Evolutionary conservation across 2,113 vertebrate genomes (phyloP).

Genomic region (Speoplatyrhinus poulsoni): DNA sequence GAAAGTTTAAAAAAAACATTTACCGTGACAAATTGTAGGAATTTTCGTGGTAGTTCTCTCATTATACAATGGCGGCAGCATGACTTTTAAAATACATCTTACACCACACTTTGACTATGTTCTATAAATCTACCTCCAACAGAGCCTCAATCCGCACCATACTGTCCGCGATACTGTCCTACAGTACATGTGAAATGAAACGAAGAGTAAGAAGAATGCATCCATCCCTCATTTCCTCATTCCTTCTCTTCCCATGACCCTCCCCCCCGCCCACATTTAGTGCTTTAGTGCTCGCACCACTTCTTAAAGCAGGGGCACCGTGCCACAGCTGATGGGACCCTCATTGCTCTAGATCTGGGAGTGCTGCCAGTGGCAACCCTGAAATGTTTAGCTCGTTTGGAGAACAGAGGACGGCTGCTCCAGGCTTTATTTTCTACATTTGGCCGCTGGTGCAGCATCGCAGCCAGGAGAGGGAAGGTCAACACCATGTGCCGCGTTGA

Average conservation of each 20-base stretch:
- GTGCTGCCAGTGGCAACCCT: constrained; percentile 44
- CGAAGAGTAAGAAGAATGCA: constrained; percentile 20
- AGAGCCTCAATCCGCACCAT: neutral
- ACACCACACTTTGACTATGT: neutral
- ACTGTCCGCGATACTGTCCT: neutral
- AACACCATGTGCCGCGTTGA: neutral
- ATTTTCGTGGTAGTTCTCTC: neutral
- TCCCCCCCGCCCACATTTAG: neutral
- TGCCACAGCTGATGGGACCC: constrained; percentile 46
- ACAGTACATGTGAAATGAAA: constrained; percentile 15
- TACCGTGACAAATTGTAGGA: too few relatives aligned
- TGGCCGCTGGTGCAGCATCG: too few relatives aligned
- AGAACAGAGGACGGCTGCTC: constrained; percentile 16
- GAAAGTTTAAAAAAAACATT: too few relatives aligned
- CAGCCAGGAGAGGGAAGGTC: constrained; percentile 3
- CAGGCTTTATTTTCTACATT: too few relatives aligned
- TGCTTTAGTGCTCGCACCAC: constrained; percentile 32
- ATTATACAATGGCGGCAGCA: neutral
- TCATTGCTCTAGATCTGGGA: constrained; percentile 51
- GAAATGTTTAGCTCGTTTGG: constrained; percentile 19
- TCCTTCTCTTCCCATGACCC: constrained; percentile 27
- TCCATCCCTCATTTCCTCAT: constrained; percentile 43
- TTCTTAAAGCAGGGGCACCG: neutral
- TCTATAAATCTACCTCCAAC: neutral
- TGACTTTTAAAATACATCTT: neutral